Conservation (phyloP, 2,113 vertebrate species). For the Ceyx melanurus region DNA sequence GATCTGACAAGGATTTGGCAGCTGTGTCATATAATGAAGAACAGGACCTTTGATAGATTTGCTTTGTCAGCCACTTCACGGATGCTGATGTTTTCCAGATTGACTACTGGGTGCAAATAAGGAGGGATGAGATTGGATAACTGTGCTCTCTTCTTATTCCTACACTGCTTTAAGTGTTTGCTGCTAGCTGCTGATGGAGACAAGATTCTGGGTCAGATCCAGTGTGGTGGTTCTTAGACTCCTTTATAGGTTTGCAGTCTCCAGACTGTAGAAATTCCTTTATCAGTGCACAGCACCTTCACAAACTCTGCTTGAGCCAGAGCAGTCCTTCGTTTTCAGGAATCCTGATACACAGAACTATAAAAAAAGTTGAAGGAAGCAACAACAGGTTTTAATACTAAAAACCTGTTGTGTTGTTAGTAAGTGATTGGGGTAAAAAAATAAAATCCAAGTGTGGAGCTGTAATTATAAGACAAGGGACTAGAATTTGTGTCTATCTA, state of each 20-base stretch:
- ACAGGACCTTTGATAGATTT: conserved; percentile 28
- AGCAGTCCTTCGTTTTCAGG: not conserved
- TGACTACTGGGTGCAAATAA: conserved; percentile 10
- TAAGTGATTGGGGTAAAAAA: not conserved
- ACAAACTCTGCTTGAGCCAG: conserved; percentile 8
- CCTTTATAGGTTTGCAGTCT: conserved; percentile 21
- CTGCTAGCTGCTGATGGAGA: not conserved
- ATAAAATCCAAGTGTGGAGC: not conserved
- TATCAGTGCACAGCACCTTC: conserved; percentile 11
- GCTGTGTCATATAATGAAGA: conserved; percentile 11
- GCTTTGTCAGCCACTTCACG: conserved; percentile 24
- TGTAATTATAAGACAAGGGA: not conserved
- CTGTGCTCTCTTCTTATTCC: not conserved
- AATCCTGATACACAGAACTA: not conserved
- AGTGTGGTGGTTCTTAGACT: not conserved
- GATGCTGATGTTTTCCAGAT: conserved; percentile 37
- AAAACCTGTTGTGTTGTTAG: not conserved
- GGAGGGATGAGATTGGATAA: conserved; percentile 10
- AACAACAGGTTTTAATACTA: not conserved
- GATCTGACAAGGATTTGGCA: conserved; percentile 26
- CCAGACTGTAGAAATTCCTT: conserved; percentile 17
- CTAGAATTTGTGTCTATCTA: not conserved
- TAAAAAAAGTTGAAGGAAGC: not conserved
- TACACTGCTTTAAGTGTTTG: not conserved
- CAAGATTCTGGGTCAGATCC: not conserved